Evolutionary conservation across 2,888 invertebrate species (phyloP).

Genomic region (Andrena camellia): DNA sequence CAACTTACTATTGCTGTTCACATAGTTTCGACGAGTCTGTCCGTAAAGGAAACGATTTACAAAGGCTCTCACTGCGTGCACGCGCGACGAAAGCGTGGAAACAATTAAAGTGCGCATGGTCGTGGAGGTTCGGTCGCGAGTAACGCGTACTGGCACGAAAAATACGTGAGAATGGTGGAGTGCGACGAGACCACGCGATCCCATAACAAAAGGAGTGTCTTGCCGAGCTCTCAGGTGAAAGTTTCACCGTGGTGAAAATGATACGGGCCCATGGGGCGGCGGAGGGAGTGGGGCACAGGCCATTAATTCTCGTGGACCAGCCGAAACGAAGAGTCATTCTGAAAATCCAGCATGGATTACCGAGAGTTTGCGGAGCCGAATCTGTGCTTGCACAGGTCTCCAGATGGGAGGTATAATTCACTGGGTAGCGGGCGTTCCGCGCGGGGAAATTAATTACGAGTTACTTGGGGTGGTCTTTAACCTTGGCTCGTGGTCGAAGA

Average conservation of each 20-base stretch:
- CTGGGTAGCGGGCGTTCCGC: constrained; percentile 4
- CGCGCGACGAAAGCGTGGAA: background rate
- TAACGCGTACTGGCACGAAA: constrained; percentile 22
- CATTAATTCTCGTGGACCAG: constrained; percentile 68
- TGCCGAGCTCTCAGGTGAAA: constrained; percentile 71
- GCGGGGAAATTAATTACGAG: constrained; percentile 46
- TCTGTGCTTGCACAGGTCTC: constrained; percentile 28
- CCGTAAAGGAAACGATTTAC: background rate
- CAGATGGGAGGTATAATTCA: background rate
- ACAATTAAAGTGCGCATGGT: constrained; percentile 20
- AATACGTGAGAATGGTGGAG: constrained; percentile 51
- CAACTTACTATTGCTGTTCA: no score
- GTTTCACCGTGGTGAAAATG: constrained; percentile 70
- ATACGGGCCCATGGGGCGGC: constrained; percentile 54
- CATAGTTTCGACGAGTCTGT: background rate
- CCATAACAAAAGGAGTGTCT: constrained; percentile 65
- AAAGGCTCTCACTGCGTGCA: background rate
- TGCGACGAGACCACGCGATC: constrained; percentile 54
- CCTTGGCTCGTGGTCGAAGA: constrained; percentile 2
- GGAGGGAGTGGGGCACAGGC: constrained; percentile 45
- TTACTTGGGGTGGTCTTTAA: constrained; percentile 12
- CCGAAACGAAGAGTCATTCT: constrained; percentile 46
- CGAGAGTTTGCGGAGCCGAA: background rate
- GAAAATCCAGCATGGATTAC: constrained; percentile 1
- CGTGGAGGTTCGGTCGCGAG: background rate